These are phyloP conservation scores for Esox niger DNA, from an alignment of 2,113 vertebrate species.

Conservation along the genomic window DNA sequence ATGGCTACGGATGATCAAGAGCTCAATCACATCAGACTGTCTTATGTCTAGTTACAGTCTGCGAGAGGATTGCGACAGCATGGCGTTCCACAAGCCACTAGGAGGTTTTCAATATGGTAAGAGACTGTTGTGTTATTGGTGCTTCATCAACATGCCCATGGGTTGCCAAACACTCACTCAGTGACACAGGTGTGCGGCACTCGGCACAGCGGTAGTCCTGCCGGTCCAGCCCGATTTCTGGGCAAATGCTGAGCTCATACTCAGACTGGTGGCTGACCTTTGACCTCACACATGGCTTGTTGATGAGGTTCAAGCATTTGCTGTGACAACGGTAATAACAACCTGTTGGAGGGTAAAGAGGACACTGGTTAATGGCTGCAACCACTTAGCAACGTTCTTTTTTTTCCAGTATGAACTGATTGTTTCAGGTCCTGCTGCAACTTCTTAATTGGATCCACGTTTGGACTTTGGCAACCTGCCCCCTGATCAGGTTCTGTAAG, in stretches of 20 bases:
- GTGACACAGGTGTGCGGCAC: constrained; percentile 86
- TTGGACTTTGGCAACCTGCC: too few relatives aligned
- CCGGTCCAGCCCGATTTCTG: constrained; percentile 89
- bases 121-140: neutral
- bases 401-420: too few relatives aligned
- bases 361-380: too few relatives aligned
- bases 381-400: too few relatives aligned
- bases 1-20: neutral
- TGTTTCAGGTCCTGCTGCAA: too few relatives aligned
- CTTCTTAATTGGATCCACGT: too few relatives aligned
- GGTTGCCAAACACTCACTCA: constrained; percentile 78
- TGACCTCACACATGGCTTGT: constrained; percentile 88
- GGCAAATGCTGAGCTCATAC: constrained; percentile 95
- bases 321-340: constrained; percentile 96
- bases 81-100: neutral
- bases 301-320: constrained; percentile 93
- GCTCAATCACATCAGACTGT: neutral
- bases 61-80: neutral
- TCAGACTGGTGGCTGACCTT: constrained; percentile 96
- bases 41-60: neutral
- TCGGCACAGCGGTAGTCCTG: constrained; percentile 96
- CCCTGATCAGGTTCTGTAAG: too few relatives aligned
- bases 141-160: neutral
- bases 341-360: constrained; percentile 66
- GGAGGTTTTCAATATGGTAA: neutral